These are phyloP conservation scores for Rhamnusium bicolor DNA, from an alignment of 2,888 invertebrate genomes.

Conservation along the genomic window DNA sequence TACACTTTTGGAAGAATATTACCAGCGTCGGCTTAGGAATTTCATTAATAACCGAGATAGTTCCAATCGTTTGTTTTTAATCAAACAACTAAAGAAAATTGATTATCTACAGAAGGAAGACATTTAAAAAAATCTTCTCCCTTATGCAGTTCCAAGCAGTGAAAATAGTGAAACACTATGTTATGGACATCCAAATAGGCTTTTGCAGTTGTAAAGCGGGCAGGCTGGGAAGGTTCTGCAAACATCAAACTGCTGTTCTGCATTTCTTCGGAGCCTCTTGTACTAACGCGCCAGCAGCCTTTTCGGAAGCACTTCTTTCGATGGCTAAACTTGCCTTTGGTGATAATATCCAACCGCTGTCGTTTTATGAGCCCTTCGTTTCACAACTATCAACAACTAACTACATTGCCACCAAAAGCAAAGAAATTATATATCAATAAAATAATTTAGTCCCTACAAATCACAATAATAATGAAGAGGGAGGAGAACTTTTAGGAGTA, in stretches of 20 bases:
- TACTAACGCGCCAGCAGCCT: conserved; percentile 4
- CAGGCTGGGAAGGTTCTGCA: conserved; percentile 26
- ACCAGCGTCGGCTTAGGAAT: conserved; percentile 31
- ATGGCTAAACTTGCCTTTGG: conserved; percentile 36
- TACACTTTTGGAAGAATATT: conserved; percentile 40
- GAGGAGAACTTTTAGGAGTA: too few relatives aligned
- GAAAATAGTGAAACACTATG: conserved; percentile 12
- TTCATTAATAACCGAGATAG: conserved; percentile 22
- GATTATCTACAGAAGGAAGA: not conserved
- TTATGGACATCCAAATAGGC: not conserved
- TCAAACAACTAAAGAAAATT: not conserved
- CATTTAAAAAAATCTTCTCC: not conserved
- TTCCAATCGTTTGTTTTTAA: not conserved
- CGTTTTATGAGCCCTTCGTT: conserved; percentile 22
- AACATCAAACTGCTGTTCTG: conserved; percentile 30
- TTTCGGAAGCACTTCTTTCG: conserved; percentile 2
- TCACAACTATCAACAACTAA: too few relatives aligned
- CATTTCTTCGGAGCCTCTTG: conserved; percentile 1
- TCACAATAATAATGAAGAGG: too few relatives aligned
- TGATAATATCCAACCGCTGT: conserved; percentile 10
- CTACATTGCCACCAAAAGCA: too few relatives aligned
- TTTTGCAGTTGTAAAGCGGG: conserved; percentile 17
- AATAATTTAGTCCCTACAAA: too few relatives aligned
- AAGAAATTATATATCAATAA: too few relatives aligned
- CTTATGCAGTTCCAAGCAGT: not conserved